These are phyloP conservation scores for Coregonus sp. DNA, from an alignment of 2,797 vertebrate genomes.

Conservation along the genomic window DNA sequence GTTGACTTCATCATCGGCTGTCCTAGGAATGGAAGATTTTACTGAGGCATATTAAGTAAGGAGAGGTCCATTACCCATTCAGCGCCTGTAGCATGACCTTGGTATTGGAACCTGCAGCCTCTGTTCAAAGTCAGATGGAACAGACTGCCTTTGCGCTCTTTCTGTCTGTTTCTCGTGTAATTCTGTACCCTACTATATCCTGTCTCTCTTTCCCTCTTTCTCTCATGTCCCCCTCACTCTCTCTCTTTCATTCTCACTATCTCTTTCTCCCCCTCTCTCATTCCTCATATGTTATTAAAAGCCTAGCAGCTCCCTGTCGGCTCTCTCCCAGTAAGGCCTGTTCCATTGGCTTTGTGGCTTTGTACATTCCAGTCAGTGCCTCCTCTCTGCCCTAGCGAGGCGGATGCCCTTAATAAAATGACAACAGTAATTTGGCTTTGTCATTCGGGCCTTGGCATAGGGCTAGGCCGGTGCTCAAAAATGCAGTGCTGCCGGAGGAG, in stretches of 20 bases:
- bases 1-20: not conserved
- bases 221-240: slow-evolving; percentile 6
- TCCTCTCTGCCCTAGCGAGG: slow-evolving; percentile 82
- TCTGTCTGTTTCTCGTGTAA: slow-evolving; percentile 32
- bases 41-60: not conserved
- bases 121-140: slow-evolving; percentile 17
- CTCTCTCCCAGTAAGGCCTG: slow-evolving; percentile 52
- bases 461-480: slow-evolving; percentile 92
- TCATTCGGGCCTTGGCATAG: slow-evolving; percentile 90
- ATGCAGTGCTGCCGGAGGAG: slow-evolving; percentile 91
- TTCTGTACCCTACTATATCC: slow-evolving; percentile 22
- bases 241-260: slow-evolving; percentile 15
- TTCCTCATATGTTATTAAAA: slow-evolving; percentile 26
- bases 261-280: slow-evolving; percentile 7
- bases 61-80: not conserved
- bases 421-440: slow-evolving; percentile 99
- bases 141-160: slow-evolving; percentile 40
- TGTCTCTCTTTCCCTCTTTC: not conserved
- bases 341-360: slow-evolving; percentile 61
- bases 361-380: slow-evolving; percentile 90
- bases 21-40: not conserved
- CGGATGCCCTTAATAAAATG: slow-evolving; percentile 99
- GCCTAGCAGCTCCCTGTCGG: slow-evolving; percentile 54
- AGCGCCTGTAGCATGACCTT: not conserved
- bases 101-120: not conserved